Percentiles rank a stretch among this genome's conserved stretches.
Evolutionary conservation across 2,888 invertebrate genomes (phyloP).

Genomic region (Mythimna impura): DNA sequence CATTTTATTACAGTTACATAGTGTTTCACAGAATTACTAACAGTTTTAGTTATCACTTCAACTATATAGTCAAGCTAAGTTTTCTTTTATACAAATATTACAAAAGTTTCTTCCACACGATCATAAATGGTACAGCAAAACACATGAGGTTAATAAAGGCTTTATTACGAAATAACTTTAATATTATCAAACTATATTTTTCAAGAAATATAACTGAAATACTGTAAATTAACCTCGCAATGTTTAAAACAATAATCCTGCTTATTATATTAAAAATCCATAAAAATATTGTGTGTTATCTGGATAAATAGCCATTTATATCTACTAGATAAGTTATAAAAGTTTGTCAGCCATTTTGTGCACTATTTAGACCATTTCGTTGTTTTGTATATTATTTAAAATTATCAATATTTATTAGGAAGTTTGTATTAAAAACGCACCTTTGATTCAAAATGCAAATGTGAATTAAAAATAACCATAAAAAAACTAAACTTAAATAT

Average conservation of each 20-base stretch:
- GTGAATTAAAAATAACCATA: neutral
- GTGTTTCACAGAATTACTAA: neutral
- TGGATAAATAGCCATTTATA: neutral
- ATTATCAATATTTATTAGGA: neutral
- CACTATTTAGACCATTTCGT: neutral
- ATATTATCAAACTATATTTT: conserved; percentile 4
- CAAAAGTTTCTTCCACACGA: neutral
- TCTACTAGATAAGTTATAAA: neutral
- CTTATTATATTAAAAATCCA: neutral
- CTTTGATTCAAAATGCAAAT: neutral
- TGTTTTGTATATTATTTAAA: neutral
- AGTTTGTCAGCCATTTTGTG: conserved; percentile 8
- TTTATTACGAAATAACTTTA: neutral
- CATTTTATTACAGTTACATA: neutral
- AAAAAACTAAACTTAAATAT: neutral
- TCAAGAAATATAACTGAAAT: neutral
- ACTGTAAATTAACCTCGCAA: neutral
- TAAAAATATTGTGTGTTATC: neutral
- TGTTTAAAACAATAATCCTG: neutral
- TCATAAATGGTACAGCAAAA: neutral
- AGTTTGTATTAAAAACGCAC: conserved; percentile 4
- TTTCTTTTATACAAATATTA: neutral
- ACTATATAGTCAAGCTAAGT: neutral
- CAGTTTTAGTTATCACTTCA: neutral
- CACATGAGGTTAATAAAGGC: neutral